A percentile compares a stretch with the other conserved stretches of the same genome.
phyloP scores from a whole-genome alignment of 2,888 invertebrate species.

The Pristionchus exspectatus region DNA sequence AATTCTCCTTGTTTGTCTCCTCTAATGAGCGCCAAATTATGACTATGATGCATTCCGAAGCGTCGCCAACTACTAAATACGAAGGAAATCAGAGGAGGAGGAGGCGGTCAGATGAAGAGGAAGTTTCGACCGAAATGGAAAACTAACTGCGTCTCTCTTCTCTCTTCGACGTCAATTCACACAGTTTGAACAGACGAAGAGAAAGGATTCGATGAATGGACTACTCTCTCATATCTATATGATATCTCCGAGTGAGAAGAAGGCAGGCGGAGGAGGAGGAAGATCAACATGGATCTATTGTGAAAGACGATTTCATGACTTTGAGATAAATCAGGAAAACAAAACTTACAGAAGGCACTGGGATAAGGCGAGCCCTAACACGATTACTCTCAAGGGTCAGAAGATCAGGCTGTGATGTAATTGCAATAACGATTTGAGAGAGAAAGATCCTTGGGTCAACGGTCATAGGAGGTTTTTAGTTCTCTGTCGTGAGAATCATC shows the following conservation, averaged over 20 bases:
- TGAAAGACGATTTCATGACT: slow-evolving; percentile 7
- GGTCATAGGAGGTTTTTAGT: background rate
- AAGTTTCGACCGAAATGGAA: background rate
- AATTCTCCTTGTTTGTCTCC: background rate
- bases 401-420: background rate
- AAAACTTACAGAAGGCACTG: background rate
- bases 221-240: background rate
- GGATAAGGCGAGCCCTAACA: background rate
- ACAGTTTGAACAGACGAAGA: slow-evolving; percentile 25
- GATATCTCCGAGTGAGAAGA: background rate
- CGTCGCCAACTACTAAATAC: background rate
- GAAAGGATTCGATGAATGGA: background rate
- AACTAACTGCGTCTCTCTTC: slow-evolving; percentile 11
- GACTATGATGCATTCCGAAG: background rate
- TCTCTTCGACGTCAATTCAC: slow-evolving; percentile 2
- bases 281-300: slow-evolving; percentile 23
- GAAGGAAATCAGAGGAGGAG: background rate
- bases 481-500: background rate
- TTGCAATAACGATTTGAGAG: background rate
- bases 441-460: background rate
- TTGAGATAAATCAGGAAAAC: background rate
- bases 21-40: slow-evolving; percentile 30
- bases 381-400: background rate
- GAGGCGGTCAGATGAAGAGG: background rate
- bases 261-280: background rate